phyloP scores from a whole-genome alignment of 2,888 invertebrate genomes.

The Platycheirus albimanus region DNA sequence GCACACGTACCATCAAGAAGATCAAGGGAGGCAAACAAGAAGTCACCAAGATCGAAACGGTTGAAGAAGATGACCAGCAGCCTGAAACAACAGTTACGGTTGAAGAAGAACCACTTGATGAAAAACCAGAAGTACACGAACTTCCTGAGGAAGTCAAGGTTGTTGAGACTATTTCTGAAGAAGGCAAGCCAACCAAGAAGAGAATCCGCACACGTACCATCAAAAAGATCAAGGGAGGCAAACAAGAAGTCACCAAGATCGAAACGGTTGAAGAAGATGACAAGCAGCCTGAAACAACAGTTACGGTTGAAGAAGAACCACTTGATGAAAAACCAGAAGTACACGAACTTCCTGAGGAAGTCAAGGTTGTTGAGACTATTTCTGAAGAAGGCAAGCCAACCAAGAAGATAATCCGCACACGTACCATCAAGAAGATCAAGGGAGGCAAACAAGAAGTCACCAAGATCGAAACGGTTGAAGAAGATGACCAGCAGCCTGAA shows the following conservation, averaged over 20 bases:
- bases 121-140: constrained; percentile 75
- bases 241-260: constrained; percentile 79
- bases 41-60: constrained; percentile 77
- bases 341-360: constrained; percentile 81
- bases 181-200: constrained; percentile 79
- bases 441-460: constrained; percentile 81
- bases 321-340: constrained; percentile 58
- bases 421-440: constrained; percentile 79
- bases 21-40: constrained; percentile 76
- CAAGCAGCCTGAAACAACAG: constrained; percentile 78
- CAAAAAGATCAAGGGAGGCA: constrained; percentile 59
- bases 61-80: constrained; percentile 78
- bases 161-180: constrained; percentile 81
- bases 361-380: constrained; percentile 77
- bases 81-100: constrained; percentile 78
- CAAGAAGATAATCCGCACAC: constrained; percentile 78
- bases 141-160: constrained; percentile 78
- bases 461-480: constrained; percentile 80
- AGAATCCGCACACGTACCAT: constrained; percentile 81
- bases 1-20: constrained; percentile 77
- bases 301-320: constrained; percentile 81
- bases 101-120: constrained; percentile 74
- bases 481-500: constrained; percentile 80
- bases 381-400: constrained; percentile 78
- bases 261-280: constrained; percentile 77